Conservation (phyloP, 1,140 invertebrate genomes). For the Spodoptera frugiperda region DNA sequence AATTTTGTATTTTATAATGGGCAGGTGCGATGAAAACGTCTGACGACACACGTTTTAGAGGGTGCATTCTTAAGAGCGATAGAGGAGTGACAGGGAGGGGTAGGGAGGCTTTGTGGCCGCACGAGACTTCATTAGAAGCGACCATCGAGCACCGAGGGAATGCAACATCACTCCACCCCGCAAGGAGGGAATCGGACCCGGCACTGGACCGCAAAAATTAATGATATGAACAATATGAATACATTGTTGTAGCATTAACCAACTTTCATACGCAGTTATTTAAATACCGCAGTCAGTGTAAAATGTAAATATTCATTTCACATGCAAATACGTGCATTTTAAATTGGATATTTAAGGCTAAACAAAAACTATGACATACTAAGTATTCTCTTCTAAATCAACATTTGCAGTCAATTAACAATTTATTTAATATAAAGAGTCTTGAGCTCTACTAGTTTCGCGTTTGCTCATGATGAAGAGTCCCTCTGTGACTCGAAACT, state of each 20-base stretch:
- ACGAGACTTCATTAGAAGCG: conserved; percentile 71
- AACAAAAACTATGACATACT: background rate
- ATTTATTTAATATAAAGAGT: too few species aligned
- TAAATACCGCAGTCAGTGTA: conserved; percentile 9
- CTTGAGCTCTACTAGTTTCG: too few species aligned
- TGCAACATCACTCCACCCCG: conserved; percentile 58
- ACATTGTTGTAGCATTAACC: conserved; percentile 16
- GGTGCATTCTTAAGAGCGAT: conserved; percentile 56
- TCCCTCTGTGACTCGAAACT: too few species aligned
- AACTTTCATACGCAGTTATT: conserved; percentile 5
- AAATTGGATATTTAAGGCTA: background rate
- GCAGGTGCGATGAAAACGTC: background rate
- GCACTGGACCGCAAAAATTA: conserved; percentile 47
- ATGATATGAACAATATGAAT: conserved; percentile 46
- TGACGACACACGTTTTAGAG: conserved; percentile 35
- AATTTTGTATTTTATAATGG: background rate
- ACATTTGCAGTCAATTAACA: too few species aligned
- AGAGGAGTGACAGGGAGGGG: conserved; percentile 49
- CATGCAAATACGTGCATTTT: conserved; percentile 7
- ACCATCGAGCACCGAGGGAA: conserved; percentile 57
- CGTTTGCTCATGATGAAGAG: too few species aligned
- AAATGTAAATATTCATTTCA: conserved; percentile 6
- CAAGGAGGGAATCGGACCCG: conserved; percentile 50
- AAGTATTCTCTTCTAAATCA: background rate
- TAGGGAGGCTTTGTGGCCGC: conserved; percentile 60